Conservation (phyloP, 2,113 vertebrate genomes). For the Cochlearius cochlearius region DNA sequence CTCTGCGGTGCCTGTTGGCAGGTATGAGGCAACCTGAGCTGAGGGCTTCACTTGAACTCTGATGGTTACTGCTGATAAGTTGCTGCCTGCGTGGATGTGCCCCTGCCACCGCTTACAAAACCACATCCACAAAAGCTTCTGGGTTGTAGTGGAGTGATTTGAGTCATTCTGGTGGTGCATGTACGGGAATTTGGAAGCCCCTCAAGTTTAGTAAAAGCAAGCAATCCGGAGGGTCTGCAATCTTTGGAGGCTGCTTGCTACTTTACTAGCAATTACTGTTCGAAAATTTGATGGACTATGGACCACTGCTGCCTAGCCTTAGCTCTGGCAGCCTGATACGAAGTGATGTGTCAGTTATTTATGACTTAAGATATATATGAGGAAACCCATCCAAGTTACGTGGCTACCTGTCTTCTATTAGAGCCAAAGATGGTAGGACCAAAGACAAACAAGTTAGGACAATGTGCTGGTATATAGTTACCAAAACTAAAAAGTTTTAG, state of each 20-base stretch:
- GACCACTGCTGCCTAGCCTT: background rate
- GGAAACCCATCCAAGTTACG: background rate
- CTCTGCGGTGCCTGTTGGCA: background rate
- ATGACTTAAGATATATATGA: background rate
- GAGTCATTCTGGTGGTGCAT: background rate
- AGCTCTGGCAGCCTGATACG: background rate
- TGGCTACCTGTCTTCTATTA: background rate
- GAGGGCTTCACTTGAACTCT: background rate
- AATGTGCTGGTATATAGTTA: background rate
- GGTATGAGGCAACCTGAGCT: background rate
- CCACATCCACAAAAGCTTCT: background rate
- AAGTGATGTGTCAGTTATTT: background rate
- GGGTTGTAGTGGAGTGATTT: background rate
- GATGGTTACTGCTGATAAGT: rapidly evolving
- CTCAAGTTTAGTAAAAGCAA: background rate
- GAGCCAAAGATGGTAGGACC: background rate
- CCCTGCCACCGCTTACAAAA: rapidly evolving
- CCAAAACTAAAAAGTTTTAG: background rate
- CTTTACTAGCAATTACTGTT: background rate
- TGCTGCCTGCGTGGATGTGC: background rate
- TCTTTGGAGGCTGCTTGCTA: background rate
- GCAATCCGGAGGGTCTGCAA: rapidly evolving
- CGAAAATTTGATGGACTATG: background rate
- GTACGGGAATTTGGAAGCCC: background rate
- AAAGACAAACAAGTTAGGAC: background rate